Evolutionary conservation across 1,140 invertebrate genomes (phyloP).

Genomic region (Kradibia gibbosae): DNA sequence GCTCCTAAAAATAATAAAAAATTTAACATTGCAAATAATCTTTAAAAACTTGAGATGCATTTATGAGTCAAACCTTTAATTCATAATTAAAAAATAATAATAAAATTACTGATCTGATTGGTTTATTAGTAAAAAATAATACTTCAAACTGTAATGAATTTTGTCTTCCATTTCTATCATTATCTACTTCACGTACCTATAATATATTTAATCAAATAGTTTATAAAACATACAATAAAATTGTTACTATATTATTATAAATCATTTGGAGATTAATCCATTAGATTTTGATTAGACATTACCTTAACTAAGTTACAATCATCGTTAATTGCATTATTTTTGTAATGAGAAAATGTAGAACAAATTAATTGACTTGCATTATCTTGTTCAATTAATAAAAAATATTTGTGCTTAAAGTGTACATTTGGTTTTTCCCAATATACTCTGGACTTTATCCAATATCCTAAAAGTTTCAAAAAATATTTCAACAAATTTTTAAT

Average conservation of each 20-base stretch:
- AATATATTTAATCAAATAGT: constrained; percentile 40
- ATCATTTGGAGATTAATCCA: background rate
- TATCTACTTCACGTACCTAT: constrained; percentile 75
- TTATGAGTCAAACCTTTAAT: constrained; percentile 70
- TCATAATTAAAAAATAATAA: constrained; percentile 76
- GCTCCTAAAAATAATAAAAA: constrained; percentile 58
- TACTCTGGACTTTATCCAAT: constrained; percentile 65
- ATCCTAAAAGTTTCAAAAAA: constrained; percentile 56
- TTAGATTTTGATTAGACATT: background rate
- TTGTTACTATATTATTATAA: background rate
- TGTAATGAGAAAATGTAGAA: constrained; percentile 66
- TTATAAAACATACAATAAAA: background rate
- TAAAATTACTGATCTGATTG: constrained; percentile 72
- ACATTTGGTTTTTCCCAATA: constrained; percentile 64
- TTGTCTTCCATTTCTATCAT: constrained; percentile 73
- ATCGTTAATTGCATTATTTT: constrained; percentile 66
- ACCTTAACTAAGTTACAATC: constrained; percentile 56
- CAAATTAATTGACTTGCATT: constrained; percentile 63
- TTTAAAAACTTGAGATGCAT: constrained; percentile 6
- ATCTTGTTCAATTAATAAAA: constrained; percentile 63
- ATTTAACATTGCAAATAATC: constrained; percentile 18
- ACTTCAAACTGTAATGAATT: constrained; percentile 73
- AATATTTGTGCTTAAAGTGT: constrained; percentile 67
- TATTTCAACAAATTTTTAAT: background rate
- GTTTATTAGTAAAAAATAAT: constrained; percentile 67